These are phyloP conservation scores for Scytalopus superciliaris DNA, from an alignment of 2,113 vertebrate species.

Conservation along the genomic window DNA sequence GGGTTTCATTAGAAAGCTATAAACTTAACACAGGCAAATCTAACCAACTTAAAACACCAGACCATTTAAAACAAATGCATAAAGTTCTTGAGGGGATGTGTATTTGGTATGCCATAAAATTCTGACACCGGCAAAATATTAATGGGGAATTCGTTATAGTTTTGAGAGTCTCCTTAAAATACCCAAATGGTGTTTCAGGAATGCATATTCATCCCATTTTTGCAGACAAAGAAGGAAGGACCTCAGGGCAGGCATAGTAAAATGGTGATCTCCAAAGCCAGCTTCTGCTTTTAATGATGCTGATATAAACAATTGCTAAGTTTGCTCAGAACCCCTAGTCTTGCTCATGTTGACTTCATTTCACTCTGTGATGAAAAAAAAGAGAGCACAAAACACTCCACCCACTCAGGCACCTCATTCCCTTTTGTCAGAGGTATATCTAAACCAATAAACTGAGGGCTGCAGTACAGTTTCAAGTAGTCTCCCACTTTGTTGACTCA, in stretches of 20 bases:
- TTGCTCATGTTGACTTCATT: background rate
- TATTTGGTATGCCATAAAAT: background rate
- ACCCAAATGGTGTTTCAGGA: background rate
- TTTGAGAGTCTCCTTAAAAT: background rate
- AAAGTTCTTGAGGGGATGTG: background rate
- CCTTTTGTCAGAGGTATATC: background rate
- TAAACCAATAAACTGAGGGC: background rate
- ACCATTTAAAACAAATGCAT: background rate
- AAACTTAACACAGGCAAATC: background rate
- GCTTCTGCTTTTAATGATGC: background rate
- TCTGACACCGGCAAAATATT: background rate
- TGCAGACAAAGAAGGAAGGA: background rate
- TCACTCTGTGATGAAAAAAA: background rate
- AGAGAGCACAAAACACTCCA: background rate
- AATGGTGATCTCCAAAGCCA: background rate
- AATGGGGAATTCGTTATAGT: background rate
- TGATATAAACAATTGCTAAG: background rate
- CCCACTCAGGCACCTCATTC: background rate
- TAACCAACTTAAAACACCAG: background rate
- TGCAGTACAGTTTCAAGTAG: background rate
- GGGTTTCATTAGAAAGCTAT: background rate
- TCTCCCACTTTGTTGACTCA: background rate
- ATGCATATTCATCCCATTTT: background rate
- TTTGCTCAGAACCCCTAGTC: background rate
- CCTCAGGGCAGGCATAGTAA: background rate